These are phyloP conservation scores for Leptinotarsa defecta DNA, from an alignment of 1,140 invertebrate genomes.

Conservation along the genomic window DNA sequence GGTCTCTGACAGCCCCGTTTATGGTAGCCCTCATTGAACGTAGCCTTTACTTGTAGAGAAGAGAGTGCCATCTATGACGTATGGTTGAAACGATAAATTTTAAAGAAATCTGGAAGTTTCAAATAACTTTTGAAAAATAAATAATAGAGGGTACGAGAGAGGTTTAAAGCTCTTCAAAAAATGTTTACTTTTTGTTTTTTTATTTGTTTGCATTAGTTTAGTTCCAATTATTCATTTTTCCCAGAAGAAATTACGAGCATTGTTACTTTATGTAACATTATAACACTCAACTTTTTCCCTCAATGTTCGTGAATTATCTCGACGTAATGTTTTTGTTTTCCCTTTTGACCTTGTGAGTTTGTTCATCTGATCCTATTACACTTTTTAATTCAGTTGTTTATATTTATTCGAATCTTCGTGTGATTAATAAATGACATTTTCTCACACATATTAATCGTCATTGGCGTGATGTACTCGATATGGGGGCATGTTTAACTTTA, in stretches of 20 bases:
- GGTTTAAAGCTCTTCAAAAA: conserved; percentile 17
- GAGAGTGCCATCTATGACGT: too few species aligned
- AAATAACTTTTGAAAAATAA: not conserved
- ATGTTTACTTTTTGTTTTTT: conserved; percentile 16
- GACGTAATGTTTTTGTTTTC: not conserved
- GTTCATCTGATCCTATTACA: conserved; percentile 15
- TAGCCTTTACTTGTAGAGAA: too few species aligned
- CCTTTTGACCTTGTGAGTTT: conserved; percentile 22
- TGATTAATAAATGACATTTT: not conserved
- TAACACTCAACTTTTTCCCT: not conserved
- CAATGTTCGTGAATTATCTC: not conserved
- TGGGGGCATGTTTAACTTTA: conserved; percentile 59
- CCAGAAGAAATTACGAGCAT: not conserved
- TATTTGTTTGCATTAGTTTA: not conserved
- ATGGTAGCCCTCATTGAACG: too few species aligned
- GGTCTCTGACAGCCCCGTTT: too few species aligned
- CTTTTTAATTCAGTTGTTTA: conserved; percentile 17
- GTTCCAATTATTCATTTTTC: not conserved
- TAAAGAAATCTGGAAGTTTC: too few species aligned
- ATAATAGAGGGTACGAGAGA: not conserved
- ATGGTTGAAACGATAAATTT: too few species aligned
- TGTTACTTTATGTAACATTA: not conserved
- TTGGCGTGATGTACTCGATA: conserved; percentile 41
- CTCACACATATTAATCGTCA: conserved; percentile 9
- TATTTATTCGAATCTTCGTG: not conserved